These are phyloP conservation scores for Aotus griseimembra DNA, from an alignment of 2,797 vertebrate genomes.

Conservation along the genomic window DNA sequence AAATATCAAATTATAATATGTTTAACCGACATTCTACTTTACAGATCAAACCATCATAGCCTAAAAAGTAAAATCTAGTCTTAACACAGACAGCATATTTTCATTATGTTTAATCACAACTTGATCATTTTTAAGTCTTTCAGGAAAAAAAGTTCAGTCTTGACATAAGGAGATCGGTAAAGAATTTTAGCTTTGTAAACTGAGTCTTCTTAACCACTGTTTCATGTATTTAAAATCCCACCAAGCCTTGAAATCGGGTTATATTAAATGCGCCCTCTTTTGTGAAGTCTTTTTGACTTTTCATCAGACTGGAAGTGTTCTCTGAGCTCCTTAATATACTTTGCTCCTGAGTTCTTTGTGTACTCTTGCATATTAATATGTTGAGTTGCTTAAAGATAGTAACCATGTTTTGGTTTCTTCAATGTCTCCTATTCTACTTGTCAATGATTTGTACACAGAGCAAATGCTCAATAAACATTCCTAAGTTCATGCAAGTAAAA, in stretches of 20 bases:
- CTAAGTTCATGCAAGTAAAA: not conserved
- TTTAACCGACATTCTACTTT: not conserved
- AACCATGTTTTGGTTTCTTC: not conserved
- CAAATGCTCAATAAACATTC: not conserved
- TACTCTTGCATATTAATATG: not conserved
- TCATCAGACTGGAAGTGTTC: too few species aligned
- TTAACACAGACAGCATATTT: not conserved
- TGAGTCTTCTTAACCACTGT: not conserved
- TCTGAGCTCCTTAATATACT: not conserved
- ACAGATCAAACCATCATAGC: not conserved
- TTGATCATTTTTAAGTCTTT: not conserved
- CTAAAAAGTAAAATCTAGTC: not conserved
- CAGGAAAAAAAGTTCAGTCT: not conserved
- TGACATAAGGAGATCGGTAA: not conserved
- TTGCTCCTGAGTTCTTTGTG: not conserved
- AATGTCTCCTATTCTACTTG: not conserved
- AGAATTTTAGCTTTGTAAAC: not conserved
- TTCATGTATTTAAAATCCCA: not conserved
- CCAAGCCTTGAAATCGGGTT: not conserved
- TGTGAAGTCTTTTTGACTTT: not conserved
- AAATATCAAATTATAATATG: not conserved
- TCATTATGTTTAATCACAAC: not conserved
- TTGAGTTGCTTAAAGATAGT: not conserved
- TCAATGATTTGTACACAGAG: not conserved
- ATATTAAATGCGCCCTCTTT: not conserved